Evolutionary conservation across 2,113 vertebrate species (phyloP), one percentile per base, ranked within the genome.

Genomic region (Syngnathoides biaculeatus): DNA sequence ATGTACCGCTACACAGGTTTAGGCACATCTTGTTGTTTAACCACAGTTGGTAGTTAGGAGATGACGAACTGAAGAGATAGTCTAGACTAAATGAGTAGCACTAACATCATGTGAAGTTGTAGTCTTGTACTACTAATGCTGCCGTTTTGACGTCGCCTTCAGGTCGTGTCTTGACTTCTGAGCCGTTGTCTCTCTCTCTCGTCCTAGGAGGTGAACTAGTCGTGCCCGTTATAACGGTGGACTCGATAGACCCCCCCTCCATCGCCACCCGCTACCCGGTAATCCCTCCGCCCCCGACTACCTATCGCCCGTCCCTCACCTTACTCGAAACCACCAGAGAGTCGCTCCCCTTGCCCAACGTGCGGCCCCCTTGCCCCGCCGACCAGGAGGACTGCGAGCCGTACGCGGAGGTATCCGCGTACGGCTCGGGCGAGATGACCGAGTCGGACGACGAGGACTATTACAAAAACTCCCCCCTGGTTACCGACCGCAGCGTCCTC

Each of bases 151-250:
- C 63, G 64, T 60, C 17, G 8, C 85, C 78, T 86, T 79, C 52
- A 79, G 77, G 86, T 82, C 63, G 71, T 52, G 64, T 58, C 19
- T 75, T 80, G 80, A 65, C 69, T 55, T 71, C 89, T 92, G 82
- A 93, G 77, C 15, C 78, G 71, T 20, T 72, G 72, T 90, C 68
- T 92, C 89, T 92, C 81, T 92, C 91, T 93, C 90, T 93, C 89
- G 80, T 93, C 87, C 89, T 92, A 97, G 95, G 95, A 95, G 95
- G 95, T 91, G 95, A 96, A 93, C 92, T 97, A 94, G 94, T 97
- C 86, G 94, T 96, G 89, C 95, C 95, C 86, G 95, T 97, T 85
- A 95, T 97, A 86, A 96, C 95, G 19, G 94, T 96, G 93, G 95
- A 97, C 89, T 95, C 95, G 86, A 77, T 97, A 93, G 94, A 96